phyloP scores from a whole-genome alignment of 1,140 invertebrate species.

The Paracyclopina nana region DNA sequence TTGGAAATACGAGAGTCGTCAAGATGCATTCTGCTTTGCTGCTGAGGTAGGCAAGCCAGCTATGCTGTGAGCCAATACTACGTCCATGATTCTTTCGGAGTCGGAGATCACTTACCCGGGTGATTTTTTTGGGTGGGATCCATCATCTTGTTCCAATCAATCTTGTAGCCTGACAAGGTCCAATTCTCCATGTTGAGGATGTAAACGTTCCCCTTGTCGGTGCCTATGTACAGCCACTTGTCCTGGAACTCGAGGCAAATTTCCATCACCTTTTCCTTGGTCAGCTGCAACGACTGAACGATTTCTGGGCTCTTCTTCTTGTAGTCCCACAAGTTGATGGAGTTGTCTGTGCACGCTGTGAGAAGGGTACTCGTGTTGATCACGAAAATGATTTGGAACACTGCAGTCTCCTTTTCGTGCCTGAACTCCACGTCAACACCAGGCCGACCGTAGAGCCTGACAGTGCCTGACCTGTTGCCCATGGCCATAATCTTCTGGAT shows the following conservation, averaged over 20 bases:
- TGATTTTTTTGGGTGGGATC: constrained; percentile 31
- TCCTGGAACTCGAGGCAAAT: constrained; percentile 43
- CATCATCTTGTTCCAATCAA: constrained; percentile 99
- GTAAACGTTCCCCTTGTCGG: constrained; percentile 92
- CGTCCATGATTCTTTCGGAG: too few species aligned
- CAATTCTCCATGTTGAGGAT: constrained; percentile 92
- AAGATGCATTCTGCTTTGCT: too few species aligned
- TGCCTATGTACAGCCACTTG: constrained; percentile 96
- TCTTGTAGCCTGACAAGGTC: constrained; percentile 85
- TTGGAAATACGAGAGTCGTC: too few species aligned
- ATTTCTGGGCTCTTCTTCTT: constrained; percentile 82
- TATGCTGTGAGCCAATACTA: too few species aligned
- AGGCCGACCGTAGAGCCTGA: constrained; percentile 37
- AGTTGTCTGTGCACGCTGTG: constrained; percentile 81
- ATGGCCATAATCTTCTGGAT: constrained; percentile 89
- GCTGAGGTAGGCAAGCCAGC: too few species aligned
- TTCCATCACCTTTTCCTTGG: constrained; percentile 52
- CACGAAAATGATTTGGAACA: constrained; percentile 76
- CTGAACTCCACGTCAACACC: constrained; percentile 33
- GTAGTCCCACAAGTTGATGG: constrained; percentile 91
- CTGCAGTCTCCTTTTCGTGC: constrained; percentile 31
- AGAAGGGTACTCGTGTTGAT: constrained; percentile 90
- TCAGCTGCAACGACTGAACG: constrained; percentile 86
- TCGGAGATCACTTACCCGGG: too few species aligned
- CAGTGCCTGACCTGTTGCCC: constrained; percentile 80